These are phyloP conservation scores for Gandaritis pyraliata DNA, from an alignment of 2,888 invertebrate genomes.

Conservation along the genomic window DNA sequence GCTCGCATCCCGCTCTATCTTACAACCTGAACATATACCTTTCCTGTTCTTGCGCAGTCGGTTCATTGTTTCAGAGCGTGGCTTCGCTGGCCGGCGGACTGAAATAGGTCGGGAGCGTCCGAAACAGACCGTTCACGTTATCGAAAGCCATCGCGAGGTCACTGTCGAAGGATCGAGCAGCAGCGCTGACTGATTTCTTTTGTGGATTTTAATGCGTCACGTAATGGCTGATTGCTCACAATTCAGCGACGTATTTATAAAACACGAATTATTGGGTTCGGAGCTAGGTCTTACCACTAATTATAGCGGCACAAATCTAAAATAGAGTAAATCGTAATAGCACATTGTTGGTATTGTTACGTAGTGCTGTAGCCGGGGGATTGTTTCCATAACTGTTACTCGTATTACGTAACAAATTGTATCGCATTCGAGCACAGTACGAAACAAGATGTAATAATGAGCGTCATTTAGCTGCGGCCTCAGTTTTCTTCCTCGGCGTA, in stretches of 20 bases:
- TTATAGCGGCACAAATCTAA: constrained; percentile 57
- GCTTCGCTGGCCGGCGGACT: constrained; percentile 77
- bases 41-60: constrained; percentile 72
- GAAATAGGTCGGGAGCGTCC: constrained; percentile 82
- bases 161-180: constrained; percentile 72
- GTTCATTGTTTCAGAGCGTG: constrained; percentile 80
- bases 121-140: constrained; percentile 78
- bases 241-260: constrained; percentile 44
- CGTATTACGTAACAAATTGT: constrained; percentile 62
- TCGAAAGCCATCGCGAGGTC: constrained; percentile 80
- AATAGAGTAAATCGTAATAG: constrained; percentile 60
- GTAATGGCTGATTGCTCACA: constrained; percentile 45
- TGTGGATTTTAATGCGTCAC: constrained; percentile 45
- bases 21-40: constrained; percentile 64
- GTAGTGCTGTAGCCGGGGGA: constrained; percentile 57
- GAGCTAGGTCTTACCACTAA: constrained; percentile 48
- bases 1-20: constrained; percentile 69
- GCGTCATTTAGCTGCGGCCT: constrained; percentile 56
- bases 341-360: constrained; percentile 50
- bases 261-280: constrained; percentile 43
- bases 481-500: constrained; percentile 50
- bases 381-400: constrained; percentile 70
- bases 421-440: constrained; percentile 51
- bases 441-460: constrained; percentile 54
- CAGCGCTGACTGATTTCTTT: constrained; percentile 53